These are phyloP conservation scores for Lucinisca nassula DNA, from an alignment of 2,888 invertebrate genomes.

Conservation along the genomic window DNA sequence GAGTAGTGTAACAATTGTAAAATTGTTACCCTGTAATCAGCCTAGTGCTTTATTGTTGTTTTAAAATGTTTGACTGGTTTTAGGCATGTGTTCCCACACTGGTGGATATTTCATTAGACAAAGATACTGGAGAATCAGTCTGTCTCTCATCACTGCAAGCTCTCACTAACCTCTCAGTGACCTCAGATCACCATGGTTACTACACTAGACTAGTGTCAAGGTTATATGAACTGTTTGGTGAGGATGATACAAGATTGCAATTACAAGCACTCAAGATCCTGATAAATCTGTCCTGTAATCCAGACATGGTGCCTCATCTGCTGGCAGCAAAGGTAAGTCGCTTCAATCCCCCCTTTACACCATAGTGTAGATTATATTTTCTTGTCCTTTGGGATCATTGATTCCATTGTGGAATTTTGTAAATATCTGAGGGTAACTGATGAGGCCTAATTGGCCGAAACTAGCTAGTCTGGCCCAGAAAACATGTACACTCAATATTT, in stretches of 20 bases:
- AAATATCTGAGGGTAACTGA: too few relatives aligned
- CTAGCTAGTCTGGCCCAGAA: too few relatives aligned
- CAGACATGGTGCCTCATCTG: slow-evolving; percentile 90
- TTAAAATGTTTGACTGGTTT: slow-evolving; percentile 14
- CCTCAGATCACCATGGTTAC: slow-evolving; percentile 89
- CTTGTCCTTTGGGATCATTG: too few relatives aligned
- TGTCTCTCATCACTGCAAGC: slow-evolving; percentile 89
- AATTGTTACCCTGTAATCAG: too few relatives aligned
- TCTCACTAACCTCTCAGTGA: slow-evolving; percentile 89
- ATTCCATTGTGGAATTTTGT: too few relatives aligned
- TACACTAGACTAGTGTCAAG: slow-evolving; percentile 89
- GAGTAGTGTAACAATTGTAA: too few relatives aligned
- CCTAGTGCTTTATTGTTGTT: too few relatives aligned
- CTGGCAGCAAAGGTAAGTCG: slow-evolving; percentile 90
- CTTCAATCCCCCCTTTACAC: too few relatives aligned
- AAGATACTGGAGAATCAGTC: slow-evolving; percentile 88
- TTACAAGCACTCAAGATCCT: slow-evolving; percentile 90
- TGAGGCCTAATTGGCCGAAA: too few relatives aligned
- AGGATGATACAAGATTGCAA: slow-evolving; percentile 87
- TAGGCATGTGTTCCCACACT: slow-evolving; percentile 88
- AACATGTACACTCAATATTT: too few relatives aligned
- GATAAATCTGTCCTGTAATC: slow-evolving; percentile 90
- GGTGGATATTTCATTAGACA: slow-evolving; percentile 87
- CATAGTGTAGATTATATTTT: too few relatives aligned
- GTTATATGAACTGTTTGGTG: slow-evolving; percentile 89